Evolutionary conservation across 2,888 invertebrate genomes (phyloP), one percentile per base, ranked within the genome.

Genomic region (Drosophila helvetica): DNA sequence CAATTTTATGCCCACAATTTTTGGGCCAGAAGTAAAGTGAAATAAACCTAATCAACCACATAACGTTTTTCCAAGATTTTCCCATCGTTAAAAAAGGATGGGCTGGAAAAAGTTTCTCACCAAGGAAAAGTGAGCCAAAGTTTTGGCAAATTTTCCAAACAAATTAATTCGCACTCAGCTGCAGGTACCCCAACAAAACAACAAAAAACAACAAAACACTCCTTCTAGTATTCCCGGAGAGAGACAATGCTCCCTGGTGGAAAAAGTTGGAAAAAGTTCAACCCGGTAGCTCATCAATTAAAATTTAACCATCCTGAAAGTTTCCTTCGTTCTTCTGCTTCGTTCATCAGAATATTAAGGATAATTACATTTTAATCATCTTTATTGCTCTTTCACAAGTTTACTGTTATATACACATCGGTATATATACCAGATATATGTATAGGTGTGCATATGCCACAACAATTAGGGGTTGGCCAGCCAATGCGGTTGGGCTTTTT

Each of bases 291-390:
- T 85, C 86, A 83, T 83, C 86, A 86, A 81, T 81, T 82, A 80
- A 79, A 83, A 78, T 77, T 64, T 74, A 78, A 62, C 64, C 76
- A 58, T 59, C 47, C 59, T 47, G 61, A 56, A 78, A 75, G 63
- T 54, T 60, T 53, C 55, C 66, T 55, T 38, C 27, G 65, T 55
- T 56, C 57, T 43, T 51, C 46, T 38, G 22, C 19, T 45, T 59
- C 60, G 60, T 63, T 75, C 65, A 50, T 79, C 77, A 78, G 79
- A 76, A 86, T 84, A 86, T 88, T 85, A 82, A 79, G 85, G 82
- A 82, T 88, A 86, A 88, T 89, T 90, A 89, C 90, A 87, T 88
- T 90, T 90, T 90, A 90, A 90, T 90, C 85, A 90, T 89, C 88
- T 88, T 87, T 80, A 90, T 88, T 84, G 88, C 86, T 89, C 88